A percentile compares a stretch with the other conserved stretches of the same genome.
These are phyloP conservation scores for Paracanthobrama guichenoti DNA, from an alignment of 2,113 vertebrate genomes.

Conservation along the genomic window DNA sequence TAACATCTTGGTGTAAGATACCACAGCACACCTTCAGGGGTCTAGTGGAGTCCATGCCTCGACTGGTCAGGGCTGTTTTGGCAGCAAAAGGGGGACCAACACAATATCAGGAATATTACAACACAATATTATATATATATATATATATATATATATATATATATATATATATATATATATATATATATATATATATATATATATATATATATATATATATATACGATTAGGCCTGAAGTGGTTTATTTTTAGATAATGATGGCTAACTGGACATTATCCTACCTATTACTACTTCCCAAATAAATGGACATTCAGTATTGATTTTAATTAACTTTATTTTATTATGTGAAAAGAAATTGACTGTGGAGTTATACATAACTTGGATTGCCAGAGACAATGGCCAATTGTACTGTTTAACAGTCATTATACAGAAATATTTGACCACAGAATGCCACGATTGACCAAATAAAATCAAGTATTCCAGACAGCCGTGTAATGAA, in stretches of 20 bases:
- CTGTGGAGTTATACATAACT: background rate
- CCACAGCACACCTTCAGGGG: too few relatives aligned
- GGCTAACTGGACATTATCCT: background rate
- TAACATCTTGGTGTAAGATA: too few relatives aligned
- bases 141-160: background rate
- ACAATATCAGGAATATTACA: too few relatives aligned
- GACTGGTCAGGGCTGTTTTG: too few relatives aligned
- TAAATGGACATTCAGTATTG: background rate
- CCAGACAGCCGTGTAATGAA: background rate
- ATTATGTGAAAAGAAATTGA: background rate
- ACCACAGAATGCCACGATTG: background rate
- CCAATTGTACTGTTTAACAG: too few relatives aligned
- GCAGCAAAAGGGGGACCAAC: too few relatives aligned
- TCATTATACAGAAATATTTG: too few relatives aligned
- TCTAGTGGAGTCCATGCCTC: too few relatives aligned
- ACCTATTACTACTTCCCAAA: background rate
- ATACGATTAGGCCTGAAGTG: background rate
- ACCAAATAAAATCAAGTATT: background rate
- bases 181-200: background rate
- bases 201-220: background rate
- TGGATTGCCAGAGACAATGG: background rate
- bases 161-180: background rate
- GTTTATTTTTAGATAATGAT: background rate
- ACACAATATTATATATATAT: too few relatives aligned
- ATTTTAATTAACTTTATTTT: background rate